Percentiles rank a stretch among this genome's conserved stretches.
phyloP scores from a whole-genome alignment of 2,113 vertebrate species.

The Nycticorax nycticorax region DNA sequence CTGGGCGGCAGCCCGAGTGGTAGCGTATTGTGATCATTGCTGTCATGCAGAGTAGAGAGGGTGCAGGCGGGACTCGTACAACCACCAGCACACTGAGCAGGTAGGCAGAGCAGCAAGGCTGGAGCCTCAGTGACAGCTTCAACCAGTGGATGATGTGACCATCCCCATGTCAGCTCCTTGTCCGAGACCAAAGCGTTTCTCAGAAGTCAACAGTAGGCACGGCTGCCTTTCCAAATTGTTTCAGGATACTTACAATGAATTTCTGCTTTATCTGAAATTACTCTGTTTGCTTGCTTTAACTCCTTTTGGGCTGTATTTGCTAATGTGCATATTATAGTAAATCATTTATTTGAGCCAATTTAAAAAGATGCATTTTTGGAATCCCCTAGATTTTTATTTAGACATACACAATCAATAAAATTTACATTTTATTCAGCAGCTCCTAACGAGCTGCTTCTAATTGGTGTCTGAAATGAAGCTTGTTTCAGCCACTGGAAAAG shows the following conservation, averaged over 20 bases:
- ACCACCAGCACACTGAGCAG: not conserved
- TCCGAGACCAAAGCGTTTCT: not conserved
- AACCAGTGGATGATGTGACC: fast-evolving
- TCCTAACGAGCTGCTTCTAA: not conserved
- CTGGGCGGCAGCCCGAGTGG: not conserved
- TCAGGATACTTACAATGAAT: not conserved
- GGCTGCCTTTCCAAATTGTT: not conserved
- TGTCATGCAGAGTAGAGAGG: not conserved
- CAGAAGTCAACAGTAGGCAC: not conserved
- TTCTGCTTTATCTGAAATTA: not conserved
- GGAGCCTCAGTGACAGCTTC: not conserved
- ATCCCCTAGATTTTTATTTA: not conserved
- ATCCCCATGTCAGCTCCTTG: not conserved
- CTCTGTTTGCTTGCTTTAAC: not conserved
- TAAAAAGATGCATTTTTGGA: not conserved
- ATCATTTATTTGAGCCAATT: not conserved
- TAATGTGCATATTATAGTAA: not conserved
- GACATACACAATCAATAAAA: not conserved
- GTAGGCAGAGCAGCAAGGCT: not conserved
- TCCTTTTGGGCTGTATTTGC: not conserved
- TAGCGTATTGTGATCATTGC: not conserved
- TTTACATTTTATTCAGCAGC: not conserved
- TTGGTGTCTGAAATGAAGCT: not conserved
- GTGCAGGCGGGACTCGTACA: not conserved
- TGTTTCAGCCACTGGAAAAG: not conserved